A percentile compares a stretch with the other conserved stretches of the same genome.
Conservation (phyloP, 2,113 vertebrate genomes). For the Geococcyx californianus region DNA sequence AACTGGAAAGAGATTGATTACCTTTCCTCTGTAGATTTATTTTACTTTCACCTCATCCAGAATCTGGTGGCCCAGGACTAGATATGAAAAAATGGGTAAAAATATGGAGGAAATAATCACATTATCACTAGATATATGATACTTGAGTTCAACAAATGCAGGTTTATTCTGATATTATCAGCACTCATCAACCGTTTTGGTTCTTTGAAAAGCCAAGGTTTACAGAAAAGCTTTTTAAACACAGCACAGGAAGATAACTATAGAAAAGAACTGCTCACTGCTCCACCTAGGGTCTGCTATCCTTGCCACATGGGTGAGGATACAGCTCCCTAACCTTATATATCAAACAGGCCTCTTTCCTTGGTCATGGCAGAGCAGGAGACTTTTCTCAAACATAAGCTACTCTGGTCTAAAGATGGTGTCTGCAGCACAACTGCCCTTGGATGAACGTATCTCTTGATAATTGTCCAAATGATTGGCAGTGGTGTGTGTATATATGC, state of each 20-base stretch:
- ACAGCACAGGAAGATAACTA: neutral
- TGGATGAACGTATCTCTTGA: neutral
- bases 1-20: neutral
- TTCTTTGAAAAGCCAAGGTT: neutral
- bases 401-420: neutral
- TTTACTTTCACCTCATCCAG: neutral
- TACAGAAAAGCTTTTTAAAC: neutral
- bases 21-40: neutral
- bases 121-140: neutral
- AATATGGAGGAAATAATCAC: neutral
- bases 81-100: neutral
- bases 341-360: neutral
- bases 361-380: neutral
- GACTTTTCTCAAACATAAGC: neutral
- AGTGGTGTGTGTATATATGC: accelerated
- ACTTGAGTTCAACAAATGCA: neutral
- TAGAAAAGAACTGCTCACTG: neutral
- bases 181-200: neutral
- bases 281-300: neutral
- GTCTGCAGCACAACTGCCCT: neutral
- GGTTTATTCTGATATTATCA: neutral
- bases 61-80: neutral
- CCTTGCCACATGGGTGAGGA: neutral
- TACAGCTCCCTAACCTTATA: neutral
- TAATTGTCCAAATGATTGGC: neutral